Base-by-base conservation (phyloP, 2,888 invertebrate species). In the Hetaerina titia region DNA sequence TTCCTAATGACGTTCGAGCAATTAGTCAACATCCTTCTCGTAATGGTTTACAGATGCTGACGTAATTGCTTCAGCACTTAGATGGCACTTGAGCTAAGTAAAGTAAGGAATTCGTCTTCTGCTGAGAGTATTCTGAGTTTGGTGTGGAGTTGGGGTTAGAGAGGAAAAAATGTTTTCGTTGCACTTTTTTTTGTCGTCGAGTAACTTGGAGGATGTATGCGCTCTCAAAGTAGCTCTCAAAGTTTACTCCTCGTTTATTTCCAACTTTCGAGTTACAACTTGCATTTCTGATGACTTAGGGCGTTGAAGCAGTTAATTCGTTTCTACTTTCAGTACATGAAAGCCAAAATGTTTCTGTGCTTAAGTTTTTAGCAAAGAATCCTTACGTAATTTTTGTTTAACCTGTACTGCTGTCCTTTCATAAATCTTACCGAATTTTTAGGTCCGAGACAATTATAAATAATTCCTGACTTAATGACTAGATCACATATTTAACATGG, bases 31-130 rank as follows among this genome's bases (percentile, higher is more conserved):
- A 92, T 92, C 92, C 63, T 22, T 8, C 58, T 64, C 45, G 69
- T 92, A 69, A 92, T 69, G 69, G 69, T n/a, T 69, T 69, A 69
- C 92, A 92, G 92, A 92, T 92, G 90, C 90, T 45, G 69, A 56
- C 92, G 56, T 92, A 92, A 92, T 92, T 92, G 92, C 92, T 56
- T 45, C 56, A 69, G 92, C 92, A 92, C 92, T 92, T 92, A 69
- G 74, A 69, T 56, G 31, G 90, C 90, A 63, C 90, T 90, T 63
- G 63, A n/a, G 74, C 64, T 45, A 22, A 45, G 56, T 64, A 63
- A 69, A 69, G 69, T 92, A 92, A 74, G 92, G 15, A 92, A 92
- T 92, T 74, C 56, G 92, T 45, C 92, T 63, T n/a, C 63, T 90
- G 31, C 81, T 19, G 81, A 81, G 81, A 6, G 81, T 81, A 81